Evolutionary conservation across 2,888 invertebrate species (phyloP).

Genomic region (Coenonympha arcania): DNA sequence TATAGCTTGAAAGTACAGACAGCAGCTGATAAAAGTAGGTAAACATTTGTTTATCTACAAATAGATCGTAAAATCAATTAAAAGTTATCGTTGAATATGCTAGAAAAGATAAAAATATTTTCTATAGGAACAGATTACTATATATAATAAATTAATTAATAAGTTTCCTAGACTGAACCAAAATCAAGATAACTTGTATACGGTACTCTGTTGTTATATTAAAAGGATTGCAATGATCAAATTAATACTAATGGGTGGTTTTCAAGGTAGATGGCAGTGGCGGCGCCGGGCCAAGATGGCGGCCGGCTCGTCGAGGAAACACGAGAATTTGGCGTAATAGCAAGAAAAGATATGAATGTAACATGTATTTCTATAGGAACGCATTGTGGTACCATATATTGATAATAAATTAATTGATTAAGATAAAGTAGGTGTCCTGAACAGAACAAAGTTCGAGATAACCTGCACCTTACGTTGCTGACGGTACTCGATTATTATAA

Average conservation of each 20-base stretch:
- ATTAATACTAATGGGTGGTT: slow-evolving; percentile 18
- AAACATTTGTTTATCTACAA: too few species aligned
- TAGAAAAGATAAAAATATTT: too few species aligned
- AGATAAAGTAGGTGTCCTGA: not conserved
- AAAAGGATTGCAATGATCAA: not conserved
- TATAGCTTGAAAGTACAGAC: too few species aligned
- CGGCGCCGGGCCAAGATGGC: slow-evolving; percentile 5
- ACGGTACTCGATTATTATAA: not conserved
- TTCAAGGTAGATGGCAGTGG: slow-evolving; percentile 17
- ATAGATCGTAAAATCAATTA: too few species aligned
- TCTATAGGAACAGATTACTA: too few species aligned
- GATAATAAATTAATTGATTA: too few species aligned
- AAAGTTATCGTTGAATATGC: too few species aligned
- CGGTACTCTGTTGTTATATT: not conserved
- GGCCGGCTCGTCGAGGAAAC: slow-evolving; percentile 69
- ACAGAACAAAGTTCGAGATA: not conserved
- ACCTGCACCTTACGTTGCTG: not conserved
- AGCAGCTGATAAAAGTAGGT: too few species aligned
- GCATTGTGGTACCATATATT: too few species aligned
- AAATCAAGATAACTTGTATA: not conserved
- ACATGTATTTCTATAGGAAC: too few species aligned
- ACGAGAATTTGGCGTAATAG: slow-evolving; percentile 84
- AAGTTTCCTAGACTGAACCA: not conserved
- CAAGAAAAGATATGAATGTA: too few species aligned
- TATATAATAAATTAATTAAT: too few species aligned